Evolutionary conservation across 1,140 invertebrate genomes (phyloP), one percentile per base, ranked within the genome.

Genomic region (Mya arenaria): DNA sequence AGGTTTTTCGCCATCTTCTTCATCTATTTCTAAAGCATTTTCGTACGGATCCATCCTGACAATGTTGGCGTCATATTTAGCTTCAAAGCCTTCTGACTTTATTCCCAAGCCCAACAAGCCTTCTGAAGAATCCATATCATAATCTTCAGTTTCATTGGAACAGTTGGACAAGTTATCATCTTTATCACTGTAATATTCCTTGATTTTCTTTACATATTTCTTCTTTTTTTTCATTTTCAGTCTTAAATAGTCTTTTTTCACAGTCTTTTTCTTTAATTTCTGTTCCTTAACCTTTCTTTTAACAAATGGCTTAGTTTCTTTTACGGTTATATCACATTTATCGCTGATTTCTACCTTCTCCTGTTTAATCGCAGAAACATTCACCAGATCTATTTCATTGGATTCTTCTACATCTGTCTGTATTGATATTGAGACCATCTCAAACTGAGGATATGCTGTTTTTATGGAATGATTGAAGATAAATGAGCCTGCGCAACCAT

Each of bases 371-470:
- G 48, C 73, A 52, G 30, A 3, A 41, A 58, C 25, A 34, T 55
- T 52, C 48, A 36, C 44, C 23, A 55, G 17, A 36, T 75, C 44
- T 19, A 44, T 25, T 10, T 17, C 52, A 6, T 4, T 28, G 6
- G 19, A 41, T 17, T 63, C 44, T 28, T 25, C 17, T 28, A 39
- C 37, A 25, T 75, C 73, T 30, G 73, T 75, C 56, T 75, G 73
- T 28, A 58, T 63, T 15, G 8, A 23, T 37, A 34, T 63, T 25
- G n/a, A 63, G 10, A 19, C 58, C 19, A n/a, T 44, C 62, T 65
- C 39, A 13, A 63, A 13, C 28, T 25, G 44, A 1, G 73, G 73
- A 32, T 63, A 75, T 48, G 34, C 73, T 25, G 60, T 48, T 44
- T 30, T 39, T 34, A 28, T 63, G 17, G 8, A 41, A n/a, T 19